A percentile compares a stretch with the other conserved stretches of the same genome.
phyloP scores from a whole-genome alignment of 64 coral and sea anemone species.

The Trachythela sp. region DNA sequence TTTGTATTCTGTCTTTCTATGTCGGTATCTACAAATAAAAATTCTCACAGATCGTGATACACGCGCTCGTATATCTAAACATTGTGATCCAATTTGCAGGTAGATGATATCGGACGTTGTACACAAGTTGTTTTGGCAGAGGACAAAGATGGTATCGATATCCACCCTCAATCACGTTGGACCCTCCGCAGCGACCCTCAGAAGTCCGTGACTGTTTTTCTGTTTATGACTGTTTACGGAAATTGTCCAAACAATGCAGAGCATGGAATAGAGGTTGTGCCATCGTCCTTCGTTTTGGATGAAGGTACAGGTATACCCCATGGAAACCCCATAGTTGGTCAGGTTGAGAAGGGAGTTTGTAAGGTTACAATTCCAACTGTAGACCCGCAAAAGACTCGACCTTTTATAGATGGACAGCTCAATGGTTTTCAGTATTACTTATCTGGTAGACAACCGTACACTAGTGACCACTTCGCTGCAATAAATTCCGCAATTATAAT shows the following conservation, averaged over 20 bases:
- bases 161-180: not conserved
- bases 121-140: not conserved
- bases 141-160: not conserved
- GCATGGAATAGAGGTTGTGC: no score
- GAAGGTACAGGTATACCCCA: not conserved
- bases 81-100: not conserved
- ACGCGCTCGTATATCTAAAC: not conserved
- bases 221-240: not conserved
- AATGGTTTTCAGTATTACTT: not conserved
- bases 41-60: not conserved
- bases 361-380: not conserved
- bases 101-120: not conserved
- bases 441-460: not conserved
- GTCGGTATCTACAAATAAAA: not conserved
- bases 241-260: not conserved
- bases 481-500: not conserved
- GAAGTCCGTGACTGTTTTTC: not conserved
- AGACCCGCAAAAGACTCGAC: not conserved
- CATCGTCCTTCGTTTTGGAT: not conserved
- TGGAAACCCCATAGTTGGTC: not conserved
- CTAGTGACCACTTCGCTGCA: no score
- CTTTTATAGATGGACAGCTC: not conserved
- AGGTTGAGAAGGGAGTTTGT: not conserved
- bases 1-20: no score
- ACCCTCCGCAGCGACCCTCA: not conserved